A percentile compares a stretch with the other conserved stretches of the same genome.
Conservation (phyloP, 2,888 invertebrate genomes). For the Lochmaea capreae region DNA sequence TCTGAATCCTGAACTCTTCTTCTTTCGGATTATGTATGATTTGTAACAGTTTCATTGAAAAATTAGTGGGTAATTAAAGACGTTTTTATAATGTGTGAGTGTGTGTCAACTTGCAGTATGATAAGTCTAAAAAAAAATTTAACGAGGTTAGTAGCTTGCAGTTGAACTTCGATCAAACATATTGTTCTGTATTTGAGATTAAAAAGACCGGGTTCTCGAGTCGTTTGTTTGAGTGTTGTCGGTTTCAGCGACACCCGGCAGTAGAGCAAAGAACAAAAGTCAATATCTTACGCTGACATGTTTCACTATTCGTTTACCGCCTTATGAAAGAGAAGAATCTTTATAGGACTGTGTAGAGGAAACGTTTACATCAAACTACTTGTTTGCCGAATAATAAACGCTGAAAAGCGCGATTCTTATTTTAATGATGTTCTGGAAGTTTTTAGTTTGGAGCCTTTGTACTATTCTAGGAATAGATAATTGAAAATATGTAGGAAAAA, state of each 20-base stretch:
- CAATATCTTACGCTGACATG: conserved; percentile 55
- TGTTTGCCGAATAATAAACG: conserved; percentile 24
- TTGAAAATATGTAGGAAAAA: background rate
- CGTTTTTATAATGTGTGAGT: no score
- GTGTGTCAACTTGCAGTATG: no score
- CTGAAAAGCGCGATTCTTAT: background rate
- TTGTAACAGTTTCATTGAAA: no score
- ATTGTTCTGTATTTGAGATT: conserved; percentile 17
- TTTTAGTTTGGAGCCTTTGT: background rate
- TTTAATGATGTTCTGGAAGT: conserved; percentile 2
- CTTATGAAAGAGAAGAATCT: conserved; percentile 47
- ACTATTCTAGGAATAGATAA: background rate
- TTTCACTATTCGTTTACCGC: conserved; percentile 52
- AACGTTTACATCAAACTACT: conserved; percentile 36
- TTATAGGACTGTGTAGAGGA: conserved; percentile 42
- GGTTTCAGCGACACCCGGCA: conserved; percentile 29
- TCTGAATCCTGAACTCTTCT: no score
- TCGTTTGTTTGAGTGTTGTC: conserved; percentile 23
- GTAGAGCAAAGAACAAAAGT: conserved; percentile 52
- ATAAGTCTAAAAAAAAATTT: no score
- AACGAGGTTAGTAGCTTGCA: no score
- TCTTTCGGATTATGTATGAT: no score
- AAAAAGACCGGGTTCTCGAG: conserved; percentile 22
- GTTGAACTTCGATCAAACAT: no score
- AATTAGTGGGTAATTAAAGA: no score